Base-by-base conservation (phyloP, 2,797 vertebrate genomes). In the Melanogrammus aeglefinus region DNA sequence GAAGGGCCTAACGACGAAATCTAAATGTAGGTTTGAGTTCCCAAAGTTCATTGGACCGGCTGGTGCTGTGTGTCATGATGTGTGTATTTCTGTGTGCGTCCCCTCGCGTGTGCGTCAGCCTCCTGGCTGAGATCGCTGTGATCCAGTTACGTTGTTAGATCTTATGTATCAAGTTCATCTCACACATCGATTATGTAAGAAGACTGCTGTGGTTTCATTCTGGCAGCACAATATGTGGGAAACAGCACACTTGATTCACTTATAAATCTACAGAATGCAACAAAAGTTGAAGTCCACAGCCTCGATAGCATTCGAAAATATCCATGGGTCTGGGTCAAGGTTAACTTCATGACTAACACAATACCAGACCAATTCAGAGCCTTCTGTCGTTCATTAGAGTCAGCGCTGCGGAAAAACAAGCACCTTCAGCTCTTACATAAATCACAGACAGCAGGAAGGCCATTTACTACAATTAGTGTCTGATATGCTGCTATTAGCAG, bases 401-500 rank as follows among this genome's bases (percentile, higher is more conserved):
- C 57, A 24, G 57, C 21, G 5, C 57, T 24, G 57, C n/a, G 29
- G 72, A 73, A 27, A 18, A 38, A 73, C 16, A n/a, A 35, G 13
- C 74, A 81, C 82, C 80, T 81, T 83, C 76, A 85, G 75, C 80
- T 78, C 74, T 76, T 63, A 10, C 76, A 69, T 84, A 85, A 84
- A 87, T 84, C 71, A 63, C 73, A 38, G 77, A 82, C 76, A 80
- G 82, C 81, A 72, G 76, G 81, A 85, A 86, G 78, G 81, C 85
- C 90, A 92, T 88, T 85, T 81, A 66, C 83, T 85, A 84, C 81
- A 90, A 90, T 90, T 89, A 92, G 84, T 78, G 85, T 90, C 86
- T 84, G 78, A 88, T 84, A 85, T 83, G 73, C 79, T 8, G 41
- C 79, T 75, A 88, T 85, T 88, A 79, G 72, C 81, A 80, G 81